A percentile compares a stretch with the other conserved stretches of the same genome.
These are phyloP conservation scores for Xestobium rufovillosum DNA, from an alignment of 2,888 invertebrate species.

Conservation along the genomic window DNA sequence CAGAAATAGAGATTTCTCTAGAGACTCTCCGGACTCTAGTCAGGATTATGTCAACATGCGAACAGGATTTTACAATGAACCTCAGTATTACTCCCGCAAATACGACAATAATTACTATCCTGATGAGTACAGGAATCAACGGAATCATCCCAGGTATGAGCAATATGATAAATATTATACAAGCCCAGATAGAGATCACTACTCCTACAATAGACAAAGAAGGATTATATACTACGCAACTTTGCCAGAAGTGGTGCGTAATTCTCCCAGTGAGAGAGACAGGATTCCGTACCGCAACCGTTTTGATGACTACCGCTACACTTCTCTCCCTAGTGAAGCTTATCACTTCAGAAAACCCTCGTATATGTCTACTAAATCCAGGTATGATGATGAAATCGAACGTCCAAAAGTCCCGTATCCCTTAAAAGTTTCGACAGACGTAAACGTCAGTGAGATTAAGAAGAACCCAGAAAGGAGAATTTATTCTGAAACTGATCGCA, in stretches of 20 bases:
- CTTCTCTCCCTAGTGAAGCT: conserved; percentile 21
- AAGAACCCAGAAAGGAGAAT: conserved; percentile 41
- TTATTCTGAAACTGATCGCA: conserved; percentile 36
- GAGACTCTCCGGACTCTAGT: no score
- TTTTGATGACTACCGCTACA: conserved; percentile 26
- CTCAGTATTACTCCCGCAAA: no score
- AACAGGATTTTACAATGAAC: no score
- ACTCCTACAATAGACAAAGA: conserved; percentile 45
- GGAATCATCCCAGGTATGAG: conserved; percentile 14
- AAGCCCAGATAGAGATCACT: background rate
- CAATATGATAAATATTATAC: background rate
- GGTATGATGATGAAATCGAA: conserved; percentile 22
- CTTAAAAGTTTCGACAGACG: conserved; percentile 38
- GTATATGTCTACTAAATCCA: no score
- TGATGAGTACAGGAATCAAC: conserved; percentile 15
- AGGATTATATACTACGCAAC: conserved; percentile 65
- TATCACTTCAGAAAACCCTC: no score
- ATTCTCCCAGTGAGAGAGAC: conserved; percentile 50
- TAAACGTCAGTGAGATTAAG: conserved; percentile 38
- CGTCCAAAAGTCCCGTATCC: conserved; percentile 31
- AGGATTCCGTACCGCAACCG: conserved; percentile 41
- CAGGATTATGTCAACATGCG: no score
- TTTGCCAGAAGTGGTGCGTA: conserved; percentile 59
- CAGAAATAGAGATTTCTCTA: conserved; percentile 21
- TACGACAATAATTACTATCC: no score